Percentiles rank a stretch among this genome's conserved stretches.
Conservation (phyloP, 2,888 invertebrate genomes). For the Charanyca ferruginea region DNA sequence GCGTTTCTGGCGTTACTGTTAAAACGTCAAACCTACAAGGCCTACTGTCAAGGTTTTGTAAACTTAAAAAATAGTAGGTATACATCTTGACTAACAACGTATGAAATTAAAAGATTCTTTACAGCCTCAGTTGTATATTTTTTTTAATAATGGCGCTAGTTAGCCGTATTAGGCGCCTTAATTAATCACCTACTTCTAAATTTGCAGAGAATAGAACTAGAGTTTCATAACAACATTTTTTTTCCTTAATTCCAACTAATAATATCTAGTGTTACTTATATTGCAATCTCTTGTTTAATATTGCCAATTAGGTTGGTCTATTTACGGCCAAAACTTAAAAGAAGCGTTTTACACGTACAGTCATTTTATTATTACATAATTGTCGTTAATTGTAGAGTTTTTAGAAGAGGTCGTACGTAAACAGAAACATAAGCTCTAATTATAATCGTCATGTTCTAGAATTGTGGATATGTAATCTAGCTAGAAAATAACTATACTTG, state of each 20-base stretch:
- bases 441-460: conserved; percentile 22
- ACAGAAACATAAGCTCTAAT: conserved; percentile 24
- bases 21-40: no score
- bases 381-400: conserved; percentile 17
- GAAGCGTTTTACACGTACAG: conserved; percentile 7
- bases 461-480: conserved; percentile 24
- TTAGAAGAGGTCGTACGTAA: conserved; percentile 15
- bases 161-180: not conserved
- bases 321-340: conserved; percentile 12
- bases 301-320: not conserved
- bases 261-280: not conserved
- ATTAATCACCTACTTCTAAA: conserved; percentile 7
- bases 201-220: not conserved
- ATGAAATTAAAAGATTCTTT: no score
- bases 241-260: not conserved
- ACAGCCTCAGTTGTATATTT: not conserved
- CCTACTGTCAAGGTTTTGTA: no score
- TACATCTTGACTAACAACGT: no score
- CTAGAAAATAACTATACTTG: conserved; percentile 25
- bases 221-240: not conserved
- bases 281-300: not conserved
- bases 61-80: no score
- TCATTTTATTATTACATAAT: conserved; percentile 17
- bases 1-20: no score
- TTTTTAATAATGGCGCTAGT: not conserved